These are phyloP conservation scores for Isaurus tuberculatus DNA, from an alignment of 92 coral and sea anemone species.

Conservation along the genomic window DNA sequence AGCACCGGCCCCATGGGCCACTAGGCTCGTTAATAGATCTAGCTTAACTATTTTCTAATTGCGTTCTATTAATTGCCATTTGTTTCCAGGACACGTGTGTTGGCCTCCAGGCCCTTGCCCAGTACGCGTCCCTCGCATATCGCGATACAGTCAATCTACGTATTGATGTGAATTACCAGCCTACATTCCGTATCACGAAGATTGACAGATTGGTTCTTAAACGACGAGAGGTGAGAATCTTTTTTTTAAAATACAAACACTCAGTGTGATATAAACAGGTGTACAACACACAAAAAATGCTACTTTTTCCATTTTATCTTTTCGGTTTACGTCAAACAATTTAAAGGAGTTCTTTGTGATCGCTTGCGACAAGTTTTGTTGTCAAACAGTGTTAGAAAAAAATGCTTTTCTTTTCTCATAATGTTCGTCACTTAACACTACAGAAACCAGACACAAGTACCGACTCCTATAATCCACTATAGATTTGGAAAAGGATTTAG, in stretches of 20 bases:
- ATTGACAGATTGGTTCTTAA: constrained; percentile 82
- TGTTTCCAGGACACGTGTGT: constrained; percentile 88
- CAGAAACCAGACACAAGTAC: no score
- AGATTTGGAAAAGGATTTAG: background rate
- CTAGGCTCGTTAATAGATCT: no score
- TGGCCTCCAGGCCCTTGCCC: constrained; percentile 87
- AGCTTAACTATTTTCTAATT: background rate
- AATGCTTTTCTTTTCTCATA: no score
- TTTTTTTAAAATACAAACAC: background rate
- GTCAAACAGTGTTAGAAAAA: no score
- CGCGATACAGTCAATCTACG: constrained; percentile 57
- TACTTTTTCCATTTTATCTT: no score
- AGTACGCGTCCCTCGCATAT: constrained; percentile 77
- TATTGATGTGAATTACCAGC: constrained; percentile 53
- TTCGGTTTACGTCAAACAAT: no score
- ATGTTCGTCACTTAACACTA: no score
- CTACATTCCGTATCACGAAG: constrained; percentile 68
- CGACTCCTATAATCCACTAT: no score
- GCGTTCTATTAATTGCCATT: background rate
- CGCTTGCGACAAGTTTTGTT: no score
- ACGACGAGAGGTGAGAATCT: constrained; percentile 67
- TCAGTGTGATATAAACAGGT: background rate
- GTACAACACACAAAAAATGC: background rate
- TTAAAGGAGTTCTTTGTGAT: no score
- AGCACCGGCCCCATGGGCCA: no score